These are phyloP conservation scores for Falco berigora DNA, from an alignment of 2,797 vertebrate species.

Conservation along the genomic window DNA sequence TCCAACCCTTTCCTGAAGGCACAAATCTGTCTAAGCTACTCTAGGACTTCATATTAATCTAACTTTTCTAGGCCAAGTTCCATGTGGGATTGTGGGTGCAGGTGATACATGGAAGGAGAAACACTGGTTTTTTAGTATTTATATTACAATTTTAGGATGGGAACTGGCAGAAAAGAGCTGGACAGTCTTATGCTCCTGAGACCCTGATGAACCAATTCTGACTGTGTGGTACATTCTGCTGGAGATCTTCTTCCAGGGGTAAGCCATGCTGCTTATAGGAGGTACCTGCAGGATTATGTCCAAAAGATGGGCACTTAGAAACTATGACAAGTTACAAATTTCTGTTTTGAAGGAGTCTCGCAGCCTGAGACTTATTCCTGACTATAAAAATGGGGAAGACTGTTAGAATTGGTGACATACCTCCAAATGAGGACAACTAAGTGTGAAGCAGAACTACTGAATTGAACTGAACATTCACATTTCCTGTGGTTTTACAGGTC, in stretches of 20 bases:
- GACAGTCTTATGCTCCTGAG: not conserved
- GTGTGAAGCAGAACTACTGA: not conserved
- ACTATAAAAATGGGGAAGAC: not conserved
- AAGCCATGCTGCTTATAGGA: not conserved
- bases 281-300: not conserved
- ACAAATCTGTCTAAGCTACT: not conserved
- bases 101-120: not conserved
- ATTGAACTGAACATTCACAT: rapidly evolving
- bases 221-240: not conserved
- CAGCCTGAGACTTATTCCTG: not conserved
- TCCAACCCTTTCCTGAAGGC: not conserved
- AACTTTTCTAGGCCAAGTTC: not conserved
- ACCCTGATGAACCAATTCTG: not conserved
- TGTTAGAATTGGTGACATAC: not conserved
- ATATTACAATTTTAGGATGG: not conserved
- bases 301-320: not conserved
- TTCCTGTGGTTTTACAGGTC: not conserved
- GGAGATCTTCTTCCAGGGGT: not conserved
- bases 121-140: not conserved
- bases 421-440: not conserved
- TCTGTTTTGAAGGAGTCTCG: not conserved
- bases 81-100: not conserved
- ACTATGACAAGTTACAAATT: not conserved
- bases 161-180: not conserved
- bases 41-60: not conserved